phyloP scores from a whole-genome alignment of 2,113 vertebrate genomes.

The Ammospiza nelsoni region DNA sequence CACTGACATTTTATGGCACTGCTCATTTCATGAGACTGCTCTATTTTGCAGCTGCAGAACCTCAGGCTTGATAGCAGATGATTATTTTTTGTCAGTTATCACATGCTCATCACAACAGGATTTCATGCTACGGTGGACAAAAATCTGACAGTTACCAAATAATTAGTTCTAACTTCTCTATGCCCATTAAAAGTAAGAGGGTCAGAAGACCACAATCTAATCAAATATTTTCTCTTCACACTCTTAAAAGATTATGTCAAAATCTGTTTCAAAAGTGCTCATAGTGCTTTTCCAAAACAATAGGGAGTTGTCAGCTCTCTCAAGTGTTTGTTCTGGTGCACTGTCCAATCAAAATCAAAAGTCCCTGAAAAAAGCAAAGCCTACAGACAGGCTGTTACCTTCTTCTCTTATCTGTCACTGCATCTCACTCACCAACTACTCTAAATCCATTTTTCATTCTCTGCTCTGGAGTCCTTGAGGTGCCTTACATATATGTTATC shows the following conservation, averaged over 20 bases:
- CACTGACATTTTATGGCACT: slow-evolving; percentile 43
- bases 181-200: neutral
- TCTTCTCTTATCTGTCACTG: neutral
- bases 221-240: neutral
- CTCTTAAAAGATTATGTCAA: neutral
- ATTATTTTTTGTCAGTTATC: slow-evolving; percentile 41
- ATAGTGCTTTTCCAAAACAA: neutral
- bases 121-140: neutral
- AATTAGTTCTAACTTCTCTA: neutral
- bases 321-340: neutral
- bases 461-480: neutral
- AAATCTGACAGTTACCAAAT: neutral
- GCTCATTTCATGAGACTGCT: slow-evolving; percentile 32
- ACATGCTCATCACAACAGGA: slow-evolving; percentile 14
- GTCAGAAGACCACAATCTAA: neutral
- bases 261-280: neutral
- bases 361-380: neutral
- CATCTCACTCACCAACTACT: neutral
- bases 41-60: slow-evolving; percentile 29
- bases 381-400: neutral
- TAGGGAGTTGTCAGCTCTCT: neutral
- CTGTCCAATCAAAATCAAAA: neutral
- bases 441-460: neutral
- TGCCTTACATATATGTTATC: neutral
- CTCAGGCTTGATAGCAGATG: slow-evolving; percentile 9